A percentile compares a stretch with the other conserved stretches of the same genome.
These are phyloP conservation scores for Cathartes aura DNA, from an alignment of 2,113 vertebrate genomes.

Conservation along the genomic window DNA sequence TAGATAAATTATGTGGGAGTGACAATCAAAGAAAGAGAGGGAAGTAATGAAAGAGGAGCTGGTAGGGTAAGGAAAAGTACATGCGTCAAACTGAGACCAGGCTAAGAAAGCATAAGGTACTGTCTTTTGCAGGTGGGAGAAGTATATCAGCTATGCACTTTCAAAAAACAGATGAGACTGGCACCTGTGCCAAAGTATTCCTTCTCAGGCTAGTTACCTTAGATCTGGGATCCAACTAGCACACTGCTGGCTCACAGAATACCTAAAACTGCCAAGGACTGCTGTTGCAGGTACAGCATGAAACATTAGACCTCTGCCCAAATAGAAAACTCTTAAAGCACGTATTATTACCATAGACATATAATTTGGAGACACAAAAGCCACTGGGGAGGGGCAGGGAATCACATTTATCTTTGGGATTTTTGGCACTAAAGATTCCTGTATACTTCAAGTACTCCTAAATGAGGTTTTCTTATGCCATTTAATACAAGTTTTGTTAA, in stretches of 20 bases:
- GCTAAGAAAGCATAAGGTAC: neutral
- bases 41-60: neutral
- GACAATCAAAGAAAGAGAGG: neutral
- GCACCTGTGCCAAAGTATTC: neutral
- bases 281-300: neutral
- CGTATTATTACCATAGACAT: neutral
- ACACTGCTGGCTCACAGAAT: neutral
- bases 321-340: neutral
- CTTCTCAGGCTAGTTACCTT: neutral
- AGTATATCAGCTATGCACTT: neutral
- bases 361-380: neutral
- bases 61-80: neutral
- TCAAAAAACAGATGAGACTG: neutral
- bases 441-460: neutral
- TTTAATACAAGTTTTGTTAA: neutral
- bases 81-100: neutral
- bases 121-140: neutral
- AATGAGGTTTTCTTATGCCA: neutral
- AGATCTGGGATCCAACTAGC: neutral
- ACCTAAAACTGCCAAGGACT: neutral
- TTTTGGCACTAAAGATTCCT: neutral
- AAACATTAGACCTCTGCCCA: neutral
- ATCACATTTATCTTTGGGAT: neutral
- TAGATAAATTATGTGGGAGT: neutral
- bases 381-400: fast-evolving